Evolutionary conservation across 1,140 invertebrate species (phyloP).

Genomic region (Eriosoma lanigerum): DNA sequence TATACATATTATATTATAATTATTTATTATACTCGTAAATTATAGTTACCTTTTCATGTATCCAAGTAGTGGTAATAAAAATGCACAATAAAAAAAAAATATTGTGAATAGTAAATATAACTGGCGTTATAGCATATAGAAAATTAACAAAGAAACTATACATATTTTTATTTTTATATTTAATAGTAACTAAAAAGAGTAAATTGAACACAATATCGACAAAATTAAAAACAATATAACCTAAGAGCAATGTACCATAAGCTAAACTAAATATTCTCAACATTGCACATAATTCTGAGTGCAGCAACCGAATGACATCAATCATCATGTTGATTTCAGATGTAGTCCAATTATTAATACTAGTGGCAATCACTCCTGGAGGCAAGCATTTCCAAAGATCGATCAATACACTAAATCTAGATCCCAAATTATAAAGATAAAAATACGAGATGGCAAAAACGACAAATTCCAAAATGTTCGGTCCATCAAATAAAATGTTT

Average conservation of each 20-base stretch:
- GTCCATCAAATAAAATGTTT: not conserved
- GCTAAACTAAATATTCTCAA: not conserved
- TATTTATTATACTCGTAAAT: too few species aligned
- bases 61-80: not conserved
- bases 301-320: not conserved
- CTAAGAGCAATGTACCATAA: not conserved
- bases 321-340: not conserved
- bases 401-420: not conserved
- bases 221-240: not conserved
- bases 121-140: not conserved
- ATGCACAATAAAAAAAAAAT: not conserved
- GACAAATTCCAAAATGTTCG: not conserved
- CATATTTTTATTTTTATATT: not conserved
- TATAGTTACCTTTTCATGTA: not conserved
- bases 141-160: rapidly evolving
- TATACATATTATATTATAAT: too few species aligned
- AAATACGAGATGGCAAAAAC: not conserved
- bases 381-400: not conserved
- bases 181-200: not conserved
- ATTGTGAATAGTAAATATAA: not conserved
- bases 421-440: not conserved
- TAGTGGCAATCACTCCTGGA: not conserved
- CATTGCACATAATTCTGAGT: not conserved
- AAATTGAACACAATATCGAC: not conserved
- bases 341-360: not conserved